phyloP scores from a whole-genome alignment of 2,797 vertebrate species.

The Valencia hispanica region DNA sequence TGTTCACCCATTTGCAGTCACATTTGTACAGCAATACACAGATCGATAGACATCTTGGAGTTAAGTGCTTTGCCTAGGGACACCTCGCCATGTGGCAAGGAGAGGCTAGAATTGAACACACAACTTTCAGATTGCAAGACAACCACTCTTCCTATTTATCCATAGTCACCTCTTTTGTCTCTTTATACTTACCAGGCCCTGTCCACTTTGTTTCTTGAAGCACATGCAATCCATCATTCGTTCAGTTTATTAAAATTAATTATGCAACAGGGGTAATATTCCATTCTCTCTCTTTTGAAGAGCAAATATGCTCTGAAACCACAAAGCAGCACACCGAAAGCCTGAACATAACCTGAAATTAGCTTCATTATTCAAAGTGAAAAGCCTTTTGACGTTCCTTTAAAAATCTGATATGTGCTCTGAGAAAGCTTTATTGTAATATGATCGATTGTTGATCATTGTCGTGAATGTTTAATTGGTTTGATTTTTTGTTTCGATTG shows the following conservation, averaged over 20 bases:
- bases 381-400: not conserved
- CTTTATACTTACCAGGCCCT: not conserved
- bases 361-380: not conserved
- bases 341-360: not conserved
- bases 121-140: not conserved
- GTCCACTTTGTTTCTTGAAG: not conserved
- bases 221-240: not conserved
- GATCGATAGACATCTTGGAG: not conserved
- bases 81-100: not conserved
- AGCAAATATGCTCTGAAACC: not conserved
- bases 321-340: not conserved
- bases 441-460: too few relatives aligned
- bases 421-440: not conserved
- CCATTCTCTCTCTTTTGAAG: not conserved
- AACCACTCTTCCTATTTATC: not conserved
- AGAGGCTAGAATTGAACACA: not conserved
- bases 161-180: not conserved
- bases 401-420: not conserved
- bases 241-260: not conserved
- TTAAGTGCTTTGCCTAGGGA: not conserved
- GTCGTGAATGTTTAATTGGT: not conserved
- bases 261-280: not conserved
- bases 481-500: too few relatives aligned
- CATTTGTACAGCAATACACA: not conserved
- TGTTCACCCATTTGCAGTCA: not conserved